Evolutionary conservation across 2,888 invertebrate genomes (phyloP), one percentile per base, ranked within the genome.

Genomic region (Seira musarum): DNA sequence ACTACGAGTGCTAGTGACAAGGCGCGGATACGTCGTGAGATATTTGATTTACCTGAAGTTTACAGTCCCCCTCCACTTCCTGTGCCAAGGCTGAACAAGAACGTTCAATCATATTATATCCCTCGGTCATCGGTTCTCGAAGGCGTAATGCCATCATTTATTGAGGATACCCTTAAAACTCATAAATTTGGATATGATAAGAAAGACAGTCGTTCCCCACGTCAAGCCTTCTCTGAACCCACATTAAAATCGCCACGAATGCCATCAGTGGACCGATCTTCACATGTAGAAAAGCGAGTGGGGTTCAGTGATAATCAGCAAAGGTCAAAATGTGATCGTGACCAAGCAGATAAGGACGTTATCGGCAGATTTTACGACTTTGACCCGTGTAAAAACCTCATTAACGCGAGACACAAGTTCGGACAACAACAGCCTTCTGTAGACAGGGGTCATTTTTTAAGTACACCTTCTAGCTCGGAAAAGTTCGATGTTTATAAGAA

Each of bases 21-120:
- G 10, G 1, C 64, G 24, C 66, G 46, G 13, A 63, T 49, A 2
- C 49, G 69, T 5, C 49, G 24, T n/a, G 77, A 61, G 66, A 15
- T 78, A 57, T 78, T 78, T 46, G 70, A 78, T 10, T 24, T 78
- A 15, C 77, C 77, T 5, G 61, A 78, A 60, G 61, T 78, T 2
- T 78, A 78, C 66, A 46, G 67, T 46, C 77, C 77, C 5, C 77
- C 77, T 1, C 77, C 77, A n/a, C 69, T 76, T 30, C 69, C 75
- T 15, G n/a, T 40, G 17, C 49, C 40, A 0, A 65, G 15, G 21
- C 65, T n/a, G 30, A 25, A 70, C 3, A 35, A 64, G 19, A 53
- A 24, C 13, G 22, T 21, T 1, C n/a, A 61, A n/a, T 40, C 24
- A 8, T 35, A 24, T 13, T 53, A 53, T 15, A 53, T 53, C 53